Evolutionary conservation across 2,888 invertebrate species (phyloP).

Genomic region (Nasonovia ribisnigri): DNA sequence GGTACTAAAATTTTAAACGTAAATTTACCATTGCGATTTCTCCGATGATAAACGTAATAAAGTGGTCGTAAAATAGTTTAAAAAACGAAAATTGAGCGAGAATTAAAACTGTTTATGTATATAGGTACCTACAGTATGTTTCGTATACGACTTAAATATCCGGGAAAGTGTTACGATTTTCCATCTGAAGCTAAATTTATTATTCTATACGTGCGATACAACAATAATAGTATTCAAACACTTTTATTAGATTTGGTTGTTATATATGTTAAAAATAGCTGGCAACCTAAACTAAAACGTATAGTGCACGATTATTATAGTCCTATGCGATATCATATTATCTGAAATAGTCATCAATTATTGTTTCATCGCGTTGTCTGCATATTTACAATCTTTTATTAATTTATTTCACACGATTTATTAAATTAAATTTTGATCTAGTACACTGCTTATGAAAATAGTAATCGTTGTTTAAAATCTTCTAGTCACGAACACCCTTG

Average conservation of each 20-base stretch:
- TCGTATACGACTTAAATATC: background rate
- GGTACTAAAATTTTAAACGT: background rate
- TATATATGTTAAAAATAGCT: background rate
- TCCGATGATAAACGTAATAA: background rate
- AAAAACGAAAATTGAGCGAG: background rate
- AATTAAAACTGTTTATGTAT: background rate
- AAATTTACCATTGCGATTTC: background rate
- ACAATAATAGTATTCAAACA: background rate
- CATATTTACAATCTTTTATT: background rate
- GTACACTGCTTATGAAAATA: background rate
- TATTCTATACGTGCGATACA: background rate
- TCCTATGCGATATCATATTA: background rate
- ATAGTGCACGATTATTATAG: background rate
- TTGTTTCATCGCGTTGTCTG: background rate
- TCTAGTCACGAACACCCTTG: conserved; percentile 51
- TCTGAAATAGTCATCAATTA: background rate
- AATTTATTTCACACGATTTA: background rate
- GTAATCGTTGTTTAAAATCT: background rate
- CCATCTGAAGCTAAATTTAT: background rate
- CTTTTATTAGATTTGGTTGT: background rate
- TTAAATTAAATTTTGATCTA: background rate
- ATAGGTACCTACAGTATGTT: background rate
- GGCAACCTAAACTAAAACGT: background rate
- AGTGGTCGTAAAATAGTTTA: background rate
- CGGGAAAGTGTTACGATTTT: background rate